Conservation (phyloP, 2,888 invertebrate species). For the Mesorhabditis spiculigera region DNA sequence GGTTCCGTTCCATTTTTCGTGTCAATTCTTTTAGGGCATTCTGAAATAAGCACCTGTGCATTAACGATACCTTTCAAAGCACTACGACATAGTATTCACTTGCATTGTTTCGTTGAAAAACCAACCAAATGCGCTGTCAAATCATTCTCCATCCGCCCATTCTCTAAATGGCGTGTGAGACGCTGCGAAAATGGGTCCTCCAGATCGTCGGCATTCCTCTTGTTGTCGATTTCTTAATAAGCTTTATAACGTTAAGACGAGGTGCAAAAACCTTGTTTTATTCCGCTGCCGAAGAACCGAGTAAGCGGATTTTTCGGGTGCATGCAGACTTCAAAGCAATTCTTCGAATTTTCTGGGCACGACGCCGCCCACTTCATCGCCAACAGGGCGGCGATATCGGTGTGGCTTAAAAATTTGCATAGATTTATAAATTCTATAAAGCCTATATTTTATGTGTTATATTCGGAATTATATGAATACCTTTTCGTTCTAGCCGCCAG, state of each 20-base stretch:
- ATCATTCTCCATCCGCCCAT: neutral
- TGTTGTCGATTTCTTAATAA: neutral
- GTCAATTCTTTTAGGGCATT: too few species aligned
- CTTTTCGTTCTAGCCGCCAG: conserved; percentile 3
- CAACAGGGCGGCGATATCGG: neutral
- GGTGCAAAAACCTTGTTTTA: neutral
- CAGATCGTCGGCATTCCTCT: neutral
- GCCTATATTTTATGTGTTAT: too few species aligned
- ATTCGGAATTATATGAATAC: neutral
- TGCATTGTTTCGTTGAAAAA: too few species aligned
- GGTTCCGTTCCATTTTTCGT: too few species aligned
- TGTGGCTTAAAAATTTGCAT: neutral
- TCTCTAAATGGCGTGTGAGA: neutral
- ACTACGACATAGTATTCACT: too few species aligned
- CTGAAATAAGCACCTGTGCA: too few species aligned
- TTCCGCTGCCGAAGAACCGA: neutral
- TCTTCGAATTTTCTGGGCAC: neutral
- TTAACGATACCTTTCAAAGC: too few species aligned
- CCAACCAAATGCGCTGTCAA: neutral
- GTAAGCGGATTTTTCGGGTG: neutral
- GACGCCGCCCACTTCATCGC: neutral
- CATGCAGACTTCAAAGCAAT: neutral
- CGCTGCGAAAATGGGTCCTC: neutral
- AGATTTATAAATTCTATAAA: neutral
- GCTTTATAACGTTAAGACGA: too few species aligned